Evolutionary conservation across 2,888 invertebrate genomes (phyloP).

Genomic region (Herminia tarsipennalis): DNA sequence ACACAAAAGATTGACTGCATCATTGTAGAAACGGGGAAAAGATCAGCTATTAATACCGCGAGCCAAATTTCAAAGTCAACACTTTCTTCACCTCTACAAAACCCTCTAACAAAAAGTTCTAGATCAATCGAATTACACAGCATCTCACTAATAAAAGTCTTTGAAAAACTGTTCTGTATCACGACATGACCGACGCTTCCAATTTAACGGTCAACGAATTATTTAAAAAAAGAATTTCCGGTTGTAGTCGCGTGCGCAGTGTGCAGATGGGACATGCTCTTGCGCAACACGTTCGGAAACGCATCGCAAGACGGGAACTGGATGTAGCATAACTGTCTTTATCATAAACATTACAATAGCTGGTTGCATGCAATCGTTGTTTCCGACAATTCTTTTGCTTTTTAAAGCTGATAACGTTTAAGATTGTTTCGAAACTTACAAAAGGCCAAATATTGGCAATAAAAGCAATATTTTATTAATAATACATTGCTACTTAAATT

Average conservation of each 20-base stretch:
- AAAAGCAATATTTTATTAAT: conserved; percentile 2
- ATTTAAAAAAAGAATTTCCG: conserved; percentile 51
- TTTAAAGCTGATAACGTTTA: conserved; percentile 11
- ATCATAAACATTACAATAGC: conserved; percentile 48
- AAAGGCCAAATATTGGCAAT: conserved; percentile 5
- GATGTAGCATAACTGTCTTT: conserved; percentile 56
- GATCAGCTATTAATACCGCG: conserved; percentile 8
- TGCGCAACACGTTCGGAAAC: conserved; percentile 63
- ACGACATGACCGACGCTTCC: conserved; percentile 35
- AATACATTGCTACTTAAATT: background rate
- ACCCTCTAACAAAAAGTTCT: conserved; percentile 31
- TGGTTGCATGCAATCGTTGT: conserved; percentile 53
- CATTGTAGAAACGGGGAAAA: conserved; percentile 9
- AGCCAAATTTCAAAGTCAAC: conserved; percentile 13
- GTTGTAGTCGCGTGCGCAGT: conserved; percentile 60
- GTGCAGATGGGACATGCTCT: conserved; percentile 41
- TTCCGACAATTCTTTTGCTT: conserved; percentile 54
- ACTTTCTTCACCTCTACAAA: conserved; percentile 33
- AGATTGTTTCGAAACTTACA: conserved; percentile 17
- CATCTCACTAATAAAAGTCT: conserved; percentile 40
- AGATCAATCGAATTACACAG: conserved; percentile 45
- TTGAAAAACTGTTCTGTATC: conserved; percentile 38
- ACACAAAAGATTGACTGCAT: conserved; percentile 7
- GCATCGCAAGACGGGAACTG: conserved; percentile 60
- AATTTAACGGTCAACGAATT: conserved; percentile 45